Conservation (phyloP, 2,888 invertebrate genomes). For the Tyria jacobaeae region DNA sequence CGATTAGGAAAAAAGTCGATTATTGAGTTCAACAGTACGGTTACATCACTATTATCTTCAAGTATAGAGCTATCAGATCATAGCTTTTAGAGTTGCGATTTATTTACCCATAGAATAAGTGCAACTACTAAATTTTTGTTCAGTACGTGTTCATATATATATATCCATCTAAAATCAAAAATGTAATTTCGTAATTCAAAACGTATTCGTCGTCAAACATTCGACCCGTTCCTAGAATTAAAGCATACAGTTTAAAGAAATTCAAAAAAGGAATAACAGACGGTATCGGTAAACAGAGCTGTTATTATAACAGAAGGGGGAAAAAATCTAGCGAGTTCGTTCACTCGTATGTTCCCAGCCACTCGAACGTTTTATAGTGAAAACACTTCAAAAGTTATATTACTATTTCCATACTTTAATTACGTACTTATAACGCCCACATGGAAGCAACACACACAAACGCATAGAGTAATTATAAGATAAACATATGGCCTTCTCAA, state of each 20-base stretch:
- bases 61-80: conserved; percentile 25
- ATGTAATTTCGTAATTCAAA: conserved; percentile 13
- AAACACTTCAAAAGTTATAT: conserved; percentile 86
- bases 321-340: conserved; percentile 74
- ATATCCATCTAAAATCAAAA: neutral
- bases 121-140: no score
- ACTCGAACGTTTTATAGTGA: conserved; percentile 84
- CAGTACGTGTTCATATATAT: no score
- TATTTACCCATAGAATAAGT: neutral
- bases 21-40: conserved; percentile 45
- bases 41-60: conserved; percentile 55
- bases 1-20: conserved; percentile 56
- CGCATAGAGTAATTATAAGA: conserved; percentile 70
- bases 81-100: conserved; percentile 4
- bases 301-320: conserved; percentile 77
- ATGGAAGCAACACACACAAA: conserved; percentile 59
- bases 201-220: conserved; percentile 14
- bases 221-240: conserved; percentile 29
- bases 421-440: conserved; percentile 76
- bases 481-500: conserved; percentile 81
- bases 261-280: conserved; percentile 70
- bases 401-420: conserved; percentile 86
- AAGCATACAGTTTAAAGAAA: conserved; percentile 54
- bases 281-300: conserved; percentile 74
- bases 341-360: conserved; percentile 80